Evolutionary conservation across 2,113 vertebrate species (phyloP).

Genomic region (Amphilophus citrinellus): DNA sequence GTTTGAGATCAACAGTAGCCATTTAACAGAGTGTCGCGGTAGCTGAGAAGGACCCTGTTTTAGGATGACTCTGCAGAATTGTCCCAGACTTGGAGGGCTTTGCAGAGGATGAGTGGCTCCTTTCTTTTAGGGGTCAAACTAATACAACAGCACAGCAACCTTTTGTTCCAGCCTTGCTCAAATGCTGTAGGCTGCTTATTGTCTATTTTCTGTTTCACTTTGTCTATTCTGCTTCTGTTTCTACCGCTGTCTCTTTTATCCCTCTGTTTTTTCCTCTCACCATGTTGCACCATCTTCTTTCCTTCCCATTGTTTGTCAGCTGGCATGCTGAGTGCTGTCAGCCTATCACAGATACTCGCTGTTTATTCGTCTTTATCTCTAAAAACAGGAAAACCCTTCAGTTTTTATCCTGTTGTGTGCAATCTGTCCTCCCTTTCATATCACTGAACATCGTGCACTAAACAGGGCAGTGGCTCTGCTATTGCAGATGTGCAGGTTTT

Average conservation of each 20-base stretch:
- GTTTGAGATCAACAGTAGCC: slow-evolving; percentile 41
- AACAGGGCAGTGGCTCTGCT: neutral
- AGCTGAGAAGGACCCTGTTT: slow-evolving; percentile 27
- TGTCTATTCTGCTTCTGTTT: slow-evolving; percentile 19
- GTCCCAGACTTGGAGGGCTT: slow-evolving; percentile 28
- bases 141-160: slow-evolving; percentile 45
- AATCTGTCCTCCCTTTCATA: slow-evolving; percentile 11
- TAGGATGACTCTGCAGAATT: slow-evolving; percentile 74
- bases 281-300: slow-evolving; percentile 44
- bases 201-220: slow-evolving; percentile 42
- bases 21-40: slow-evolving; percentile 60
- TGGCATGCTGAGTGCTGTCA: slow-evolving; percentile 38
- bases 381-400: slow-evolving; percentile 36
- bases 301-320: slow-evolving; percentile 55
- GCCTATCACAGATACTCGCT: slow-evolving; percentile 25
- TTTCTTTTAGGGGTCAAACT: slow-evolving; percentile 57
- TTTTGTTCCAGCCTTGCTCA: slow-evolving; percentile 52
- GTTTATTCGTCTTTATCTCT: slow-evolving; percentile 47
- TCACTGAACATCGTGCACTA: neutral
- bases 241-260: slow-evolving; percentile 32
- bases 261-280: slow-evolving; percentile 29
- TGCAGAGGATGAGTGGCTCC: slow-evolving; percentile 41
- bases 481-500: neutral
- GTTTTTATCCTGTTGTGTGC: slow-evolving; percentile 26
- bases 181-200: slow-evolving; percentile 38